Conservation (phyloP, 1,140 invertebrate species). For the Phocides pigmalion region DNA sequence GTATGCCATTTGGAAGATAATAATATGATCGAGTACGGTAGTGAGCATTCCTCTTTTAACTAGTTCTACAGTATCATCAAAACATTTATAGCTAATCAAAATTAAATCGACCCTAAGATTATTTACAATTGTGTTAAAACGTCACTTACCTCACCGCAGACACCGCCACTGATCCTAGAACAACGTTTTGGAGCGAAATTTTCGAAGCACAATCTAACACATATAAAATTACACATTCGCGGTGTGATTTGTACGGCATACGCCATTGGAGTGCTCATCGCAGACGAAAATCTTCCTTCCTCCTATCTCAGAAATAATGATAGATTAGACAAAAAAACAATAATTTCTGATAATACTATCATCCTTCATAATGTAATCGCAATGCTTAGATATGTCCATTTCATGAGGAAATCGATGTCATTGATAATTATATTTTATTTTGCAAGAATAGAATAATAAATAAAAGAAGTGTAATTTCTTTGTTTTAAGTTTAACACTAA, state of each 20-base stretch:
- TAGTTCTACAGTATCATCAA: too few species aligned
- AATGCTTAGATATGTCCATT: not conserved
- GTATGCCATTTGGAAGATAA: too few species aligned
- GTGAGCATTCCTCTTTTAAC: too few species aligned
- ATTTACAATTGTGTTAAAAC: too few species aligned
- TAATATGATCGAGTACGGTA: too few species aligned
- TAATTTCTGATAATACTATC: slow-evolving; percentile 48
- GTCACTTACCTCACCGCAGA: not conserved
- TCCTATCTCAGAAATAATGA: slow-evolving; percentile 44
- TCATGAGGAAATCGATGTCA: not conserved
- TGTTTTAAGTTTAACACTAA: too few species aligned
- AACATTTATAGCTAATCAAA: too few species aligned
- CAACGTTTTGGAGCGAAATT: not conserved
- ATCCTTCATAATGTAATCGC: slow-evolving; percentile 14
- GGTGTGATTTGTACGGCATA: slow-evolving; percentile 22
- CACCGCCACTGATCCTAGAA: not conserved
- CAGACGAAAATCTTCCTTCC: slow-evolving; percentile 16
- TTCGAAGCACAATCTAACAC: not conserved
- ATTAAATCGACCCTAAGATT: too few species aligned
- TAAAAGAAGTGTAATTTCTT: too few species aligned
- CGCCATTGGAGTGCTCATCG: slow-evolving; percentile 41
- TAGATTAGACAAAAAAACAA: slow-evolving; percentile 55
- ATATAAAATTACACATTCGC: slow-evolving; percentile 3
- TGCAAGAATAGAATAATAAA: too few species aligned
- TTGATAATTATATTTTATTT: slow-evolving; percentile 1